Conservation (phyloP, 2,113 vertebrate genomes). For the Dicentrarchus labrax region DNA sequence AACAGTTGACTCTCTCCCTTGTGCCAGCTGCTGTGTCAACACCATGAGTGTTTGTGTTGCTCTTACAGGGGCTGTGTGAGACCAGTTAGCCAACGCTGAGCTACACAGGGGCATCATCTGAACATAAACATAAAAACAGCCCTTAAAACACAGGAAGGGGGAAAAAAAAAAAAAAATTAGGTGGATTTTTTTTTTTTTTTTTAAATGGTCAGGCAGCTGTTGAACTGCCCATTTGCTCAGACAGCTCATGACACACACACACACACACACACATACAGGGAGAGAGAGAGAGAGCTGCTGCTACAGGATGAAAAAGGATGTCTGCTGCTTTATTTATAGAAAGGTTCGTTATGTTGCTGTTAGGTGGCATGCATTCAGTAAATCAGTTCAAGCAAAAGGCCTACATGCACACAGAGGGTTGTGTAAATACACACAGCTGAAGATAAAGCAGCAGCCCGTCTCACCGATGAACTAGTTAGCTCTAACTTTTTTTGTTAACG, state of each 20-base stretch:
- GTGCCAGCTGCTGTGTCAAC: constrained; percentile 39
- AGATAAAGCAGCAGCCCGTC: background rate
- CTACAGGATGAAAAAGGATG: constrained; percentile 29
- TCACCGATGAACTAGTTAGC: constrained; percentile 29
- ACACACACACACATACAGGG: background rate
- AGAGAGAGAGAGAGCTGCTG: background rate
- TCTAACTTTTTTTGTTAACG: constrained; percentile 57
- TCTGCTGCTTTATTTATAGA: constrained; percentile 61
- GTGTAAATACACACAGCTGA: background rate
- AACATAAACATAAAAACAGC: constrained; percentile 6
- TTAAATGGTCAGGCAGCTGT: constrained; percentile 4
- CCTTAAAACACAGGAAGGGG: background rate
- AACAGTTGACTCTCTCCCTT: constrained; percentile 6
- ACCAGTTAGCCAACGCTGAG: background rate
- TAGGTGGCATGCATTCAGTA: constrained; percentile 48
- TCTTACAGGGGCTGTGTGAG: background rate
- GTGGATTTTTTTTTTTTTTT: too few species aligned
- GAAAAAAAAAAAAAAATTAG: too few species aligned
- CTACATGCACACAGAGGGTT: constrained; percentile 4
- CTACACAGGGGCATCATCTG: background rate
- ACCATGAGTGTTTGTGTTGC: background rate
- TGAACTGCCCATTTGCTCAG: constrained; percentile 6
- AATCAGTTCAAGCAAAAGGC: constrained; percentile 40
- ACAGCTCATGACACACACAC: constrained; percentile 17
- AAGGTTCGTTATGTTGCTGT: constrained; percentile 32